Conservation (phyloP, 2,888 invertebrate genomes). For the Caenorhabditis sp. region DNA sequence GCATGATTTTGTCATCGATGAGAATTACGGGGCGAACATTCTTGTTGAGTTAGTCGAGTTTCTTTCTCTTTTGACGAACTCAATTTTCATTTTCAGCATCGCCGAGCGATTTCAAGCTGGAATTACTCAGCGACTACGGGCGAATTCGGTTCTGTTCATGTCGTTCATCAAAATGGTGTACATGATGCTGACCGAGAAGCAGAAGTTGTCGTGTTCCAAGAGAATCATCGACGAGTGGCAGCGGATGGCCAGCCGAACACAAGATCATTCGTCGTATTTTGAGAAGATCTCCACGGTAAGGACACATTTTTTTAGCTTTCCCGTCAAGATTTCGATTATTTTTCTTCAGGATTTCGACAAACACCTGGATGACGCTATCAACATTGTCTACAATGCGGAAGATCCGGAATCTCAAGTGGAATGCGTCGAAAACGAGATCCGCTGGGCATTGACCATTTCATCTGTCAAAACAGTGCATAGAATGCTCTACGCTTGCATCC, state of each 20-base stretch:
- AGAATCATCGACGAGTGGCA: not conserved
- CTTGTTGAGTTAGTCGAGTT: not conserved
- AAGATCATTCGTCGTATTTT: slow-evolving; percentile 4
- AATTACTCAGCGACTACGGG: not conserved
- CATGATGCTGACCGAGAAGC: not conserved
- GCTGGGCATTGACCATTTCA: not conserved
- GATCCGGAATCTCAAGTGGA: not conserved
- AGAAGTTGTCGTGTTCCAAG: not conserved
- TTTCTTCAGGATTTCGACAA: not conserved
- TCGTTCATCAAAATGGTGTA: slow-evolving; percentile 4
- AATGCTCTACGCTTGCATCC: not conserved
- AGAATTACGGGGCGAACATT: not conserved
- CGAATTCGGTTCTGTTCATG: not conserved
- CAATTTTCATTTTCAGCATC: not conserved
- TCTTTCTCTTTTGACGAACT: not conserved
- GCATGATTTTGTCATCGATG: not conserved
- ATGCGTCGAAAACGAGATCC: not conserved
- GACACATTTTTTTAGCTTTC: not conserved
- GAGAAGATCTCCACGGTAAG: slow-evolving; percentile 1
- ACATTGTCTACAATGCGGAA: not conserved
- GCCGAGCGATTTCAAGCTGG: not conserved
- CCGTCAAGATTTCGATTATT: not conserved
- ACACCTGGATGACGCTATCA: not conserved
- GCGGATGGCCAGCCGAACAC: not conserved
- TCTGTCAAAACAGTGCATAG: not conserved